Conservation (phyloP, 2,113 vertebrate species). For the Chionis minor region DNA sequence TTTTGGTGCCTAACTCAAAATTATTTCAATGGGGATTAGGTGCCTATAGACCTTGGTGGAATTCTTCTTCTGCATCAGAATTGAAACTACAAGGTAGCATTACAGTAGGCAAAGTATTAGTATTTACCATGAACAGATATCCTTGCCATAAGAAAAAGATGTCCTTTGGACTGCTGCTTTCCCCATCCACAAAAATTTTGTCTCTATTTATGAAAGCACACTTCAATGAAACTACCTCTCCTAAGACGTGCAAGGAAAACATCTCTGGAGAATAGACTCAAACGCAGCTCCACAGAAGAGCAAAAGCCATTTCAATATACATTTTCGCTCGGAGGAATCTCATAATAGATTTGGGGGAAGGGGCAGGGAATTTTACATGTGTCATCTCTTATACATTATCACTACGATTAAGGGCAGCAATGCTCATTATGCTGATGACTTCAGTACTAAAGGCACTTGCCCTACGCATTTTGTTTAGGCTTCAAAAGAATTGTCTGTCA, state of each 20-base stretch:
- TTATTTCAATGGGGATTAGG: background rate
- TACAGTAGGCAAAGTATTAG: background rate
- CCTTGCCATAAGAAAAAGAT: background rate
- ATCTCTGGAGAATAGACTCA: background rate
- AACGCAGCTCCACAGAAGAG: background rate
- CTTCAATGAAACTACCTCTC: background rate
- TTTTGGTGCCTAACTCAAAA: background rate
- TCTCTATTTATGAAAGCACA: background rate
- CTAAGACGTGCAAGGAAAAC: background rate
- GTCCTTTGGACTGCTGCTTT: background rate
- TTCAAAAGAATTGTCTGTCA: background rate
- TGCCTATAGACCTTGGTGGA: background rate
- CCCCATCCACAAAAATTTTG: background rate
- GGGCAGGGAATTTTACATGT: background rate
- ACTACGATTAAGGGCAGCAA: background rate
- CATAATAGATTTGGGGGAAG: background rate
- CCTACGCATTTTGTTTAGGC: background rate
- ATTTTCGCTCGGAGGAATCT: background rate
- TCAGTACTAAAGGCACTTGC: background rate
- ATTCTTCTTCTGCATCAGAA: background rate
- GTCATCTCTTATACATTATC: background rate
- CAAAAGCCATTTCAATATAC: background rate
- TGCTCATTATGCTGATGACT: background rate
- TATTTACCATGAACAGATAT: background rate
- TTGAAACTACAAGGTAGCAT: background rate